Evolutionary conservation across 2,113 vertebrate genomes (phyloP).

Genomic region (Nibea coibor): DNA sequence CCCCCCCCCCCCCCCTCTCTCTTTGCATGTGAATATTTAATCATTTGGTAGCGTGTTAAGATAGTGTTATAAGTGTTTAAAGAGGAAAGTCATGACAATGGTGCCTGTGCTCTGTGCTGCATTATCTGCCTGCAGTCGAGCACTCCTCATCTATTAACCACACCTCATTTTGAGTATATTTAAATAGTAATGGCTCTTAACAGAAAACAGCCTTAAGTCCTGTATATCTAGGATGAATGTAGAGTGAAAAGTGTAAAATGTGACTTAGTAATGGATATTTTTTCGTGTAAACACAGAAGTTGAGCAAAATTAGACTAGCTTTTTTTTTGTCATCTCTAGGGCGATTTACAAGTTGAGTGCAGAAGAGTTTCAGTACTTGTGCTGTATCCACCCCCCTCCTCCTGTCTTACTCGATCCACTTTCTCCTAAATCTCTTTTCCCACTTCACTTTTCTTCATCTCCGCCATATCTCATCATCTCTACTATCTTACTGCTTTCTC

Average conservation of each 20-base stretch:
- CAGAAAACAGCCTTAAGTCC: background rate
- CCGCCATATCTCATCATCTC: background rate
- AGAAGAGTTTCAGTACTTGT: background rate
- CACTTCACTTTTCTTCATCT: background rate
- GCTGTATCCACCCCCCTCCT: background rate
- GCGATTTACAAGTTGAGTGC: conserved; percentile 2
- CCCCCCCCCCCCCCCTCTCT: background rate
- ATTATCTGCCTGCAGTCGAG: background rate
- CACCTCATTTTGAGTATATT: background rate
- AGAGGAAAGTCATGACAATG: conserved; percentile 16
- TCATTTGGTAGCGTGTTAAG: conserved; percentile 38
- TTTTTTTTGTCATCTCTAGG: background rate
- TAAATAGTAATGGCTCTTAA: background rate
- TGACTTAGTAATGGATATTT: background rate
- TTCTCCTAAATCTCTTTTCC: background rate
- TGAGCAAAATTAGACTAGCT: background rate
- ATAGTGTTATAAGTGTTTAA: conserved; percentile 38
- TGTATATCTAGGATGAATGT: background rate
- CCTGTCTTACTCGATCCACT: background rate
- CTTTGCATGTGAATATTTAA: conserved; percentile 56
- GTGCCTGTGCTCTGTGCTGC: background rate
- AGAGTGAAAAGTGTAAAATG: background rate
- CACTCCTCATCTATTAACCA: background rate
- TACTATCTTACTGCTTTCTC: background rate
- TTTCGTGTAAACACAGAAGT: background rate